A percentile compares a stretch with the other conserved stretches of the same genome.
phyloP scores from a whole-genome alignment of 1,140 invertebrate species.

The Aphaenogaster floridana region DNA sequence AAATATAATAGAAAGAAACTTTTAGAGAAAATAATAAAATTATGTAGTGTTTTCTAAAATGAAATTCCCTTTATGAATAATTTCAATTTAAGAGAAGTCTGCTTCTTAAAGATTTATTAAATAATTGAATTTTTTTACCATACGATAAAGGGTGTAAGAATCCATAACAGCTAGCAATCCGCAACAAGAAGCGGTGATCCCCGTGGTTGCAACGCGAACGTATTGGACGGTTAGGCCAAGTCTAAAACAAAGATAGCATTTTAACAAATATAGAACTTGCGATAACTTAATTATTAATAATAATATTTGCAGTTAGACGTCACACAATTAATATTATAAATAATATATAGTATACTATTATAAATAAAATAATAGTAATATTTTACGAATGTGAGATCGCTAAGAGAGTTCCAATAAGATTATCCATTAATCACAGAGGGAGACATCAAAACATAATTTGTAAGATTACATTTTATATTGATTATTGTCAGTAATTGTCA shows the following conservation, averaged over 20 bases:
- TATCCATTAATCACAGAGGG: neutral
- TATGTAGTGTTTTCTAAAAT: neutral
- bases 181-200: slow-evolving; percentile 62
- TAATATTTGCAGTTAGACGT: slow-evolving; percentile 28
- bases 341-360: neutral
- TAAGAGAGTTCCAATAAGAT: neutral
- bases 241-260: slow-evolving; percentile 61
- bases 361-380: neutral
- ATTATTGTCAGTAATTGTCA: neutral
- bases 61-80: neutral
- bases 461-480: neutral
- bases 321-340: neutral
- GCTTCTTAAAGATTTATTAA: neutral
- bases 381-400: neutral
- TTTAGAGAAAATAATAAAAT: neutral
- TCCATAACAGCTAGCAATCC: slow-evolving; percentile 76
- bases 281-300: neutral
- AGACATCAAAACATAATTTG: neutral
- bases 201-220: slow-evolving; percentile 71
- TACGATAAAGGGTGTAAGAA: slow-evolving; percentile 75
- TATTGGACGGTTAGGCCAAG: slow-evolving; percentile 67
- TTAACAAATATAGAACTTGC: neutral
- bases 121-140: slow-evolving; percentile 68
- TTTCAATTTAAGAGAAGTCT: neutral
- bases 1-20: neutral